Base-by-base conservation (phyloP, 2,113 vertebrate genomes). In the Hippopotamus amphibius region DNA sequence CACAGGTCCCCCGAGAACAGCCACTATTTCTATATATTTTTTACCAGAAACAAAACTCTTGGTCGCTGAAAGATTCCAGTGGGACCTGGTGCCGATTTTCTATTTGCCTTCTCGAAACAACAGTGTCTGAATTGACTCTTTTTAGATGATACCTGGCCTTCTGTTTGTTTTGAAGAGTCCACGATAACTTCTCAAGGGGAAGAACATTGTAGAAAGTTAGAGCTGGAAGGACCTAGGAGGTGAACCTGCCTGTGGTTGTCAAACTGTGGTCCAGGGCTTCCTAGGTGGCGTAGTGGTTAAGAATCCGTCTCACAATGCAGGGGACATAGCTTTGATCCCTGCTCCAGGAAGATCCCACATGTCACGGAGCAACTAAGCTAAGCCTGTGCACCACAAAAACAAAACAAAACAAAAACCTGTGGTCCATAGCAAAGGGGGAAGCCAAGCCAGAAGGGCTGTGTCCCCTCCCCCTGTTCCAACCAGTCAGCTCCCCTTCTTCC, bases 1-100 rank as follows among this genome's bases (percentile, higher is more conserved):
- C 86, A 94, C 50, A 37, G 37, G 57, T 95, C 96, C 95, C 90
- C 94, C 61, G 1, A 0, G 2, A 71, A 95, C 88, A 95, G 96
- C 59, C 93, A 65, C 89, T 98, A 37, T 91, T 97, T 96, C 55
- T 83, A 86, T 95, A 87, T 96, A 97, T 98, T 98, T 98, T 97
- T 95, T 97, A 98, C 85, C 97, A 93, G 89, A 97, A 96, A 95
- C 26, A 53, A 92, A 97, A 97, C 93, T 97, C 71, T 76, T 48
- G 30, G 81, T 95, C 13, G 3, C 87, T 83, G 92, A 96, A 96
- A 96, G 96, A 88, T 97, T 97, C 97, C 93, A 90, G 90, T 92
- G 96, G 97, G 97, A 95, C 91, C 16, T 43, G 94, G 93, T 98
- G 97, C 97, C 95, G 79, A 87, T 90, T 96, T 96, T 79, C 95